Percentiles rank a stretch among this genome's conserved stretches.
Conservation (phyloP, 2,113 vertebrate species). For the Mungos mungo region DNA sequence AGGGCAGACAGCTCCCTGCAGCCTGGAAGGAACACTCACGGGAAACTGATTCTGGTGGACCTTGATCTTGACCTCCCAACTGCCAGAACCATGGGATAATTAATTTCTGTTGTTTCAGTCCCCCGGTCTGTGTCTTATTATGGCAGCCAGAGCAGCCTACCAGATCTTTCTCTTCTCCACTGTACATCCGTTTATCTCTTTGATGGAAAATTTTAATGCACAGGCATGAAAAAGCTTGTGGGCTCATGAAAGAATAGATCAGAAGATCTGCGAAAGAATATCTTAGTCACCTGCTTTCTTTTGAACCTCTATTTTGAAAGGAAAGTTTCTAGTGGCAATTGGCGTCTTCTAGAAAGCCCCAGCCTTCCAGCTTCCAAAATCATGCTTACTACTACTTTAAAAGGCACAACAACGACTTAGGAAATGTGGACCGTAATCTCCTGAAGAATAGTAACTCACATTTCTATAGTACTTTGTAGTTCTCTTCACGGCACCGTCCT, state of each 20-base stretch:
- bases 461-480: background rate
- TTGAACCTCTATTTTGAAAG: background rate
- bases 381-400: background rate
- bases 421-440: background rate
- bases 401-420: background rate
- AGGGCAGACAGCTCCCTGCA: background rate
- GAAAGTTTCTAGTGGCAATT: background rate
- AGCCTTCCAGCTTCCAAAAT: background rate
- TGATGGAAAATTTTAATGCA: background rate
- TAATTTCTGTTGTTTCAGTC: background rate
- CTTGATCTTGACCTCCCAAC: background rate
- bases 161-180: background rate
- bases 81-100: background rate
- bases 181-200: background rate
- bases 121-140: background rate
- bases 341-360: background rate
- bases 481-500: background rate
- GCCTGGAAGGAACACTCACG: background rate
- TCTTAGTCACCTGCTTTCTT: background rate
- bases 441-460: background rate
- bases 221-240: background rate
- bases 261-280: background rate
- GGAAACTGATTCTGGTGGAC: background rate
- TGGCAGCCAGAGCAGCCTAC: fast-evolving
- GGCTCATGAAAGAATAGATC: background rate